Conservation (phyloP, 2,888 invertebrate species). For the Drosophila lacicola region DNA sequence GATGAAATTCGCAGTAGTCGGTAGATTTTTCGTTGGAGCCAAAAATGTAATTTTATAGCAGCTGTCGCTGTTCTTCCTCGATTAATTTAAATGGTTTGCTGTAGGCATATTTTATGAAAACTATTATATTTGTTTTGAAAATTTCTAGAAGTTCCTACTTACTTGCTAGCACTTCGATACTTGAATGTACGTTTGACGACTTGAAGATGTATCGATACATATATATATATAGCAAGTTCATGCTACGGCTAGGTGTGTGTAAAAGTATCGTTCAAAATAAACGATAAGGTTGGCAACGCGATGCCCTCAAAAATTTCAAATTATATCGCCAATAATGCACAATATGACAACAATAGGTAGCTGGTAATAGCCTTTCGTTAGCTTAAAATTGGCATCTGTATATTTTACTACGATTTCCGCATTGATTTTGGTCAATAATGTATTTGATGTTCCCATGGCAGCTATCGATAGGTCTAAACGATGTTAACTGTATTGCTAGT, state of each 20-base stretch:
- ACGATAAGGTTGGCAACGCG: not conserved
- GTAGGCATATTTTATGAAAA: conserved; percentile 1
- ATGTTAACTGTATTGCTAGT: not conserved
- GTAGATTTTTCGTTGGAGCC: not conserved
- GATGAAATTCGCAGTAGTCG: conserved; percentile 66
- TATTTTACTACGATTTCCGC: too few relatives aligned
- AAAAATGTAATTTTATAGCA: not conserved
- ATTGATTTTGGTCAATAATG: not conserved
- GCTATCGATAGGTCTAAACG: conserved; percentile 16
- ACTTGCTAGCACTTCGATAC: conserved; percentile 8
- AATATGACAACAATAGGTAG: not conserved
- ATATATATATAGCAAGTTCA: not conserved
- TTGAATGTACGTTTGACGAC: conserved; percentile 7
- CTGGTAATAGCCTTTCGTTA: not conserved
- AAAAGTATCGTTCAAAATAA: not conserved
- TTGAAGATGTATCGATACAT: conserved; percentile 20
- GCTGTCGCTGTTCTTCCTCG: not conserved
- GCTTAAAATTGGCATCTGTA: too few relatives aligned
- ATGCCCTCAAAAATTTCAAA: not conserved
- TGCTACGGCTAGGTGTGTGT: not conserved
- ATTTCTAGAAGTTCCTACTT: conserved; percentile 49
- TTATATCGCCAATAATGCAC: not conserved
- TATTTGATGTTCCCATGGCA: not conserved
- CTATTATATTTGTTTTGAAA: conserved; percentile 20
- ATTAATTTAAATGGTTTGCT: conserved; percentile 10